Conservation (phyloP, 2,113 vertebrate genomes). For the Xiphophorus hellerii region DNA sequence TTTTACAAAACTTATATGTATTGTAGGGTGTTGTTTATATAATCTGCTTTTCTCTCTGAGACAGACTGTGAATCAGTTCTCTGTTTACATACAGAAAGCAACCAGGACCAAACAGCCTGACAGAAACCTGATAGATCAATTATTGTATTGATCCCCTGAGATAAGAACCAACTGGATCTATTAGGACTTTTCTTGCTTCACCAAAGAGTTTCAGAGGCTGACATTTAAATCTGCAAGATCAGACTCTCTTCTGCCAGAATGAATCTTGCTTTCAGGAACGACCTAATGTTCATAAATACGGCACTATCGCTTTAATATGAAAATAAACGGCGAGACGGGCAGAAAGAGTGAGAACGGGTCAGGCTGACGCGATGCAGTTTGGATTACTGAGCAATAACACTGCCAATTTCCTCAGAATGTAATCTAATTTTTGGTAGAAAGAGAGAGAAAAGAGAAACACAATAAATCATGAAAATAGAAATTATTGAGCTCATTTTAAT, state of each 20-base stretch:
- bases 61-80: too few relatives aligned
- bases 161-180: not conserved
- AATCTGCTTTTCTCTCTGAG: too few relatives aligned
- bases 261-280: conserved; percentile 16
- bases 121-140: too few relatives aligned
- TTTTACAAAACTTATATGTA: too few relatives aligned
- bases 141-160: not conserved
- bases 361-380: not conserved
- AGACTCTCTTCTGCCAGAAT: conserved; percentile 5
- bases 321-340: not conserved
- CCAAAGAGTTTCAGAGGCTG: conserved; percentile 2
- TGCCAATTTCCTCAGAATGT: not conserved
- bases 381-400: not conserved
- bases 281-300: conserved; percentile 16
- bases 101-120: too few relatives aligned
- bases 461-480: too few relatives aligned
- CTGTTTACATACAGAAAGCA: too few relatives aligned
- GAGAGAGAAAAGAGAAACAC: too few relatives aligned
- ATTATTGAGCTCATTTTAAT: too few relatives aligned
- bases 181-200: not conserved
- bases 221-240: conserved; percentile 20
- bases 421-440: too few relatives aligned
- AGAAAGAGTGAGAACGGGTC: not conserved
- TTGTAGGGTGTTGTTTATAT: too few relatives aligned
- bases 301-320: not conserved